Evolutionary conservation across 2,888 invertebrate species (phyloP).

Genomic region (Philonicus albiceps): DNA sequence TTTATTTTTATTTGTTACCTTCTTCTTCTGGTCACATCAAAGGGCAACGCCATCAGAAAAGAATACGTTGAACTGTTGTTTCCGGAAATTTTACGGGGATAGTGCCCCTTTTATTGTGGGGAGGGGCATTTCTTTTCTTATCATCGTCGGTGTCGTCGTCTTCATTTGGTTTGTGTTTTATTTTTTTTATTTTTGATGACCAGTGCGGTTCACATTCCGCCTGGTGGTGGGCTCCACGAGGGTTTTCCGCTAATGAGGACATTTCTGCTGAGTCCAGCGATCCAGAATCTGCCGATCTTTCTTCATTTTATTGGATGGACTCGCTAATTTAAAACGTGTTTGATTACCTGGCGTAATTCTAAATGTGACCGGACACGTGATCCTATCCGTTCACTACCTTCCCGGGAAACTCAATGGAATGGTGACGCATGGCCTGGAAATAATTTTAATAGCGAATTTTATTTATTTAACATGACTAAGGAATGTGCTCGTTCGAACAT

Average conservation of each 20-base stretch:
- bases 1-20: not conserved
- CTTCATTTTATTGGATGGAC: not conserved
- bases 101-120: not conserved
- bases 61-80: constrained; percentile 39
- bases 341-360: not conserved
- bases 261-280: not conserved
- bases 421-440: not conserved
- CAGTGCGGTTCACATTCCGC: constrained; percentile 21
- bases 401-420: not conserved
- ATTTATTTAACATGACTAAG: not conserved
- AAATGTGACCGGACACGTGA: not conserved
- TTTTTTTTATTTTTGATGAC: constrained; percentile 39
- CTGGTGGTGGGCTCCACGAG: not conserved
- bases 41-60: constrained; percentile 37
- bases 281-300: not conserved
- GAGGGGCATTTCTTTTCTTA: not conserved
- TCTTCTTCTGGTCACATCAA: constrained; percentile 14
- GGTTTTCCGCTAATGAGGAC: not conserved
- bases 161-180: not conserved
- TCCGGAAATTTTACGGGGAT: constrained; percentile 30
- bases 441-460: not conserved
- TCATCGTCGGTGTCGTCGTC: not conserved
- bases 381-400: not conserved
- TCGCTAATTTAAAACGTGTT: not conserved
- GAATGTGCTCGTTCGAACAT: not conserved